phyloP scores from a whole-genome alignment of 1,140 invertebrate genomes.

The silkworm (Bombyx mori) region ASM3026992v2 NC_085107.1:17387001-17387500 shows the following conservation, averaged over 20 bases:
- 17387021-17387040: no score
- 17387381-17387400: no score
- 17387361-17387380: not conserved
- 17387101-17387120: no score
- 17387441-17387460: no score
- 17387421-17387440: no score
- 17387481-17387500: no score
- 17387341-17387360: constrained; percentile 68
- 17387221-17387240: constrained; percentile 73
- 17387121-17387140: not conserved
- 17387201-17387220: constrained; percentile 74
- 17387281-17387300: constrained; percentile 77
- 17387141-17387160: not conserved
- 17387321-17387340: constrained; percentile 77
- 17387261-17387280: constrained; percentile 75
- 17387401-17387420: no score
- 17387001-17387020: no score
- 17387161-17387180: constrained; percentile 23
- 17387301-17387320: constrained; percentile 82
- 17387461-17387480: no score
- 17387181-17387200: constrained; percentile 72
- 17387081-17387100: no score
- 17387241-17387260: constrained; percentile 81
- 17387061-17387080: no score
- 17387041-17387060: no score